Conservation (phyloP, 2,888 invertebrate species). For the Seladonia tumulorum region DNA sequence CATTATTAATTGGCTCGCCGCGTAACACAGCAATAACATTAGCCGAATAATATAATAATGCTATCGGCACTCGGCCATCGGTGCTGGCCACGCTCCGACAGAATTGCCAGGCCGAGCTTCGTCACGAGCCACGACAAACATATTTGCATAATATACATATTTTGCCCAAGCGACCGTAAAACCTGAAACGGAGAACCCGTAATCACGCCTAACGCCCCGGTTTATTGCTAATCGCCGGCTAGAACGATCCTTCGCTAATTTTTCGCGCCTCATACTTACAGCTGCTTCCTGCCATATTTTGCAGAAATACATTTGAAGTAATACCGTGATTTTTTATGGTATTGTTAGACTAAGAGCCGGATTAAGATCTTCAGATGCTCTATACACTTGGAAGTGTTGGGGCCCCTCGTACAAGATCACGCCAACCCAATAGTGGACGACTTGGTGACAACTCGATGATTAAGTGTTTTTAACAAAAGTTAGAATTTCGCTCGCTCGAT, state of each 20-base stretch:
- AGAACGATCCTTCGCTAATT: not conserved
- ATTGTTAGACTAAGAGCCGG: too few species aligned
- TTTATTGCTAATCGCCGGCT: not conserved
- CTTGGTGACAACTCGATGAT: too few species aligned
- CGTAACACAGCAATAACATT: conserved; percentile 77
- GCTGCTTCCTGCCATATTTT: not conserved
- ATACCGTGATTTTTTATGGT: too few species aligned
- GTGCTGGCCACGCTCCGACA: conserved; percentile 37
- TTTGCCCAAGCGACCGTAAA: not conserved
- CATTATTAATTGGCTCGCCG: conserved; percentile 73
- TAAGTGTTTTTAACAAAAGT: too few species aligned
- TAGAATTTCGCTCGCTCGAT: too few species aligned
- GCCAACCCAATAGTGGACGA: too few species aligned
- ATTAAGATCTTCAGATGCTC: too few species aligned
- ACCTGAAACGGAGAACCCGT: not conserved
- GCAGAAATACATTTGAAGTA: too few species aligned
- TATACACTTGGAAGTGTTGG: too few species aligned
- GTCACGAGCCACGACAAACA: conserved; percentile 59
- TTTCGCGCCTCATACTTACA: not conserved
- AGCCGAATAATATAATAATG: conserved; percentile 78
- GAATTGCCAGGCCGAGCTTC: conserved; percentile 57
- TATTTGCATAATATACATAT: conserved; percentile 68
- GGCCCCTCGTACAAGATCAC: too few species aligned
- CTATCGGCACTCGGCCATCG: conserved; percentile 69
- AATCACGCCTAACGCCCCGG: not conserved